Base-by-base conservation (phyloP, 2,797 vertebrate genomes). In the Sebastiscus albofasciatus region DNA sequence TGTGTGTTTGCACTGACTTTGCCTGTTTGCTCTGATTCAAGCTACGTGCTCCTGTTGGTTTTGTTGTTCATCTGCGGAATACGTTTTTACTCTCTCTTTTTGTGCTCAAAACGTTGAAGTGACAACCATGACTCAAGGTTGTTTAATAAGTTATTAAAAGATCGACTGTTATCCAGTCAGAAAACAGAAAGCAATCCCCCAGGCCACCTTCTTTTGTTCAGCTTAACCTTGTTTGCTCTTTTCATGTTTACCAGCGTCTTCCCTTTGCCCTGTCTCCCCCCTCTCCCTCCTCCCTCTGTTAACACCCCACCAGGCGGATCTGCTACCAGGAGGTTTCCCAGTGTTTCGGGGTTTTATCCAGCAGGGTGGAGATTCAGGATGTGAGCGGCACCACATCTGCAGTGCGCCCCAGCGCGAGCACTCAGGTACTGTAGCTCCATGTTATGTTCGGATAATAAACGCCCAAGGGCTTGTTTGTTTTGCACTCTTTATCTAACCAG, bases 281-380 rank as follows among this genome's bases (percentile, higher is more conserved):
- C 29, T 64, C 68, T 46, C 34, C 4, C 54, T 42, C 52, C 12
- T 39, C 33, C 58, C 26, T 16, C 9, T 27, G 24, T 75, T 36
- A 24, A 31, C 84, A 6, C 66, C 2, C 64, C 58, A 6, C 0
- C 92, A 99, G 99, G 93, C 97, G 99, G 79, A 99, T 99, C 94
- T 99, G 99, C 84, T 99, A 99, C 91, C 99, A 99, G 81, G 99
- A 99, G 91, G 97, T 98, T 1, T 99, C 98, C 0, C 98, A 99
- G 93, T 99, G 99, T 90, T 99, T 99, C 0, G 99, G 99, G 2
- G 98, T 99, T 49, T 95, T 99, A 54, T 99, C 98, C 11, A 99
- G 98, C 91, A 94, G 99, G 16, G 98, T 98, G 0, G 99, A 99
- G 92, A 97, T 99, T 89, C 98, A 99, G 89, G 99, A 99, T 59